Evolutionary conservation across 2,888 invertebrate species (phyloP), one percentile per base, ranked within the genome.

Genomic region (Drosophila testacea): DNA sequence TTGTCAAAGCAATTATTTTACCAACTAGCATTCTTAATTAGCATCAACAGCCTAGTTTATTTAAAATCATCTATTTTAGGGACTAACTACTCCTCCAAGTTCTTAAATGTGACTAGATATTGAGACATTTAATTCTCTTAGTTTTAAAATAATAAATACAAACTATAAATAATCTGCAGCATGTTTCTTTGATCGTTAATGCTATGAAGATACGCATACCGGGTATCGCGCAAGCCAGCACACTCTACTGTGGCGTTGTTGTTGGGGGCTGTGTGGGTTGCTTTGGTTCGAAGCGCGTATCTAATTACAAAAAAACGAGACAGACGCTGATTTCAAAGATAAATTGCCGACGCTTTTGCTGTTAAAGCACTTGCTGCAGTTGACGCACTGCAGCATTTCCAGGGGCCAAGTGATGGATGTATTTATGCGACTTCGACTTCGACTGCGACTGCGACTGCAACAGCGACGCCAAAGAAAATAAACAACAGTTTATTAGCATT

Each of bases 251-350:
- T 22, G 22, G 6, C 13, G 10, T 32, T 63, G 59, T 56, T 30
- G 60, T 56, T 54, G 68, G 48, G 69, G 63, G 81, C 56, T 70
- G 85, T 85, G 82, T 88, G 85, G 82, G 88, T 79, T 77, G 82
- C 68, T 52, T 36, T 36, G 64, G 51, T 57, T 48, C 73, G 55
- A 66, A 30, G 67, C 85, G 88, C 88, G 82, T 83, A 83, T 83
- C 82, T 83, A 88, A 83, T 83, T 83, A 83, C 88, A 88, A 85
- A 80, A 79, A 69, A 87, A 74, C 65, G 69, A 88, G 85, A 77
- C 85, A 85, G 83, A 77, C 83, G 88, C 86, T 85, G 89, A 85
- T 85, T 85, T 85, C 84, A 85, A 85, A 85, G 84, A 85, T 85
- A 85, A 89, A 85, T 89, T 88, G 84, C 84, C 84, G 84, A 77